Evolutionary conservation across 2,113 vertebrate genomes (phyloP).

Genomic region (Oncorhynchus kisutch): DNA sequence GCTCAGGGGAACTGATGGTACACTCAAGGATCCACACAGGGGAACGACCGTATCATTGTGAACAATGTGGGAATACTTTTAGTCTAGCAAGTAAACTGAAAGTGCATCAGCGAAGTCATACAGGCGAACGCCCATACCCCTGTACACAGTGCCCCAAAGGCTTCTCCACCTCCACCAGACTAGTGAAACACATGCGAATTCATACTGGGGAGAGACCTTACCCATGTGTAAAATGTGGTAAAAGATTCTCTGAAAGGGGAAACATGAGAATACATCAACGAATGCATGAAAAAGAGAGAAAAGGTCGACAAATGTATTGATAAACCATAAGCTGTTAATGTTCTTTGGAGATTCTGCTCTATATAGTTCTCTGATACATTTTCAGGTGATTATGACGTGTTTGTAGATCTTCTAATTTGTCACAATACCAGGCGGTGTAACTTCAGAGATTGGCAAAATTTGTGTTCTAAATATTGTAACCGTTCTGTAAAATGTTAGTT

Average conservation of each 20-base stretch:
- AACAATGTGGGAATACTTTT: slow-evolving; percentile 43
- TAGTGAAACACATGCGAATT: slow-evolving; percentile 38
- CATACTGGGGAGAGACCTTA: slow-evolving; percentile 42
- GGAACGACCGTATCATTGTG: slow-evolving; percentile 32
- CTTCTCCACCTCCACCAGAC: slow-evolving; percentile 35
- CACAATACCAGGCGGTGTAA: no score
- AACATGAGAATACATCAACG: not conserved
- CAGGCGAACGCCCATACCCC: slow-evolving; percentile 40
- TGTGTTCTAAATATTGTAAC: no score
- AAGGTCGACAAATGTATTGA: no score
- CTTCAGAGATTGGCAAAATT: no score
- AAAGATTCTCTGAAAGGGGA: not conserved
- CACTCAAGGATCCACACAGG: slow-evolving; percentile 2
- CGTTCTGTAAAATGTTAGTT: no score
- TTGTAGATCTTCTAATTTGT: no score
- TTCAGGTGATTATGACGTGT: no score
- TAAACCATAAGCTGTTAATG: no score
- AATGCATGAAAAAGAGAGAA: no score
- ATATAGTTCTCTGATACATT: no score
- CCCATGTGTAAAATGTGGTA: slow-evolving; percentile 37
- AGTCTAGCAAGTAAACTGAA: slow-evolving; percentile 16
- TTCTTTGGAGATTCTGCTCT: no score
- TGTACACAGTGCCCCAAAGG: slow-evolving; percentile 37
- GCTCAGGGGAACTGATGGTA: slow-evolving; percentile 9
- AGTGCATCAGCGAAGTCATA: slow-evolving; percentile 43